Conservation (phyloP, 1,140 invertebrate genomes). For the Nasonia longicornis region DNA sequence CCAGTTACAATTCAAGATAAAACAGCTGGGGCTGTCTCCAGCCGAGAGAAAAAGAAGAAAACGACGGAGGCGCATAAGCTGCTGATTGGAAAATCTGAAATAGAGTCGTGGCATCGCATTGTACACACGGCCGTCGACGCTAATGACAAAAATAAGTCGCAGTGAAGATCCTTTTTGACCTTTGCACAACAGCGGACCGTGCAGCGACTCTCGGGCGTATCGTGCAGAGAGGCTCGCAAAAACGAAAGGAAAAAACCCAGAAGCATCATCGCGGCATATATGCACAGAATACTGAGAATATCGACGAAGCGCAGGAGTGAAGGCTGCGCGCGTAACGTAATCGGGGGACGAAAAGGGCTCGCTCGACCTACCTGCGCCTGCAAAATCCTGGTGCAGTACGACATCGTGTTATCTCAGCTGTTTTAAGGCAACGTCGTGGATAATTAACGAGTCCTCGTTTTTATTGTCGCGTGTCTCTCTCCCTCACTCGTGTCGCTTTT, state of each 20-base stretch:
- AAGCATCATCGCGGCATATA: neutral
- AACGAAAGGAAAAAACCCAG: neutral
- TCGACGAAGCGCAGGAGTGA: neutral
- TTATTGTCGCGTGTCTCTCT: neutral
- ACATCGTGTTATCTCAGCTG: conserved; percentile 68
- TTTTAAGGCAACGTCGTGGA: conserved; percentile 5
- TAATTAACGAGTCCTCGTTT: neutral
- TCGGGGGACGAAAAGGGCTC: neutral
- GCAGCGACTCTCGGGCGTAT: neutral
- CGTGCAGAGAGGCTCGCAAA: neutral
- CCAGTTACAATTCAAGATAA: neutral
- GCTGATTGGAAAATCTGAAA: conserved; percentile 2
- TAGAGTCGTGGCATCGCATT: neutral
- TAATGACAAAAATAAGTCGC: conserved; percentile 34
- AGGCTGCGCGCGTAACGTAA: neutral
- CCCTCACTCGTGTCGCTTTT: neutral
- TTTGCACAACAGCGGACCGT: conserved; percentile 31
- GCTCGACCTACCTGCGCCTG: conserved; percentile 75
- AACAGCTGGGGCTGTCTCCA: neutral
- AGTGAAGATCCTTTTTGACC: conserved; percentile 37
- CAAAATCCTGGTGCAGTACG: conserved; percentile 80
- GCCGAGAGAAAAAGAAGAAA: conserved; percentile 2
- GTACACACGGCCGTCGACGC: neutral
- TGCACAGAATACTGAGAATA: too few relatives aligned
- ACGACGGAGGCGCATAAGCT: neutral